These are phyloP conservation scores for Leptopterna dolabrata DNA, from an alignment of 2,888 invertebrate genomes.

Conservation along the genomic window DNA sequence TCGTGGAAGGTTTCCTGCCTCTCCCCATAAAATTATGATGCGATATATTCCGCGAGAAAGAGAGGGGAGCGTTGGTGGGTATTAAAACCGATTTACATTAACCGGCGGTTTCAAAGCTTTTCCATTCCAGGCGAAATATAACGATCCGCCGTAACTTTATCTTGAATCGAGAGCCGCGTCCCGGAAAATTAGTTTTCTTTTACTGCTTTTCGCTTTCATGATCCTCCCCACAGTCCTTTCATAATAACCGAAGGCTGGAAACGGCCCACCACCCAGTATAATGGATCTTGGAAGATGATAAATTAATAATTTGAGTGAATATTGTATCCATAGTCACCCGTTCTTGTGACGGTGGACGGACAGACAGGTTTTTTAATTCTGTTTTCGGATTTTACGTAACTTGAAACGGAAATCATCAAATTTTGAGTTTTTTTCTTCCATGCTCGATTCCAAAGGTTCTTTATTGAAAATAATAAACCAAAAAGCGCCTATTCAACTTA, in stretches of 20 bases:
- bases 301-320: too few species aligned
- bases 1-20: background rate
- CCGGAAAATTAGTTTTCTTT: slow-evolving; percentile 31
- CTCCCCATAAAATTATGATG: background rate
- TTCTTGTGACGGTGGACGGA: too few species aligned
- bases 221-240: background rate
- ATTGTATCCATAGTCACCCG: too few species aligned
- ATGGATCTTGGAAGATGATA: too few species aligned
- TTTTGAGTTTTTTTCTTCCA: too few species aligned
- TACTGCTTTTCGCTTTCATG: slow-evolving; percentile 15
- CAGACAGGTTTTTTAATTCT: too few species aligned
- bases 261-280: background rate
- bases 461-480: too few species aligned
- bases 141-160: slow-evolving; percentile 20
- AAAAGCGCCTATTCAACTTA: too few species aligned
- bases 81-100: slow-evolving; percentile 3
- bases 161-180: slow-evolving; percentile 25
- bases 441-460: too few species aligned
- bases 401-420: too few species aligned
- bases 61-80: background rate
- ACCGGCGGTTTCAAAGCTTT: background rate
- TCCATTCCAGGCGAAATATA: slow-evolving; percentile 6
- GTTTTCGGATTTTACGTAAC: too few species aligned
- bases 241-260: background rate
- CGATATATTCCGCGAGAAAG: background rate